Base-by-base conservation (phyloP, 2,797 vertebrate species). In the Notolabrus celidotus region DNA sequence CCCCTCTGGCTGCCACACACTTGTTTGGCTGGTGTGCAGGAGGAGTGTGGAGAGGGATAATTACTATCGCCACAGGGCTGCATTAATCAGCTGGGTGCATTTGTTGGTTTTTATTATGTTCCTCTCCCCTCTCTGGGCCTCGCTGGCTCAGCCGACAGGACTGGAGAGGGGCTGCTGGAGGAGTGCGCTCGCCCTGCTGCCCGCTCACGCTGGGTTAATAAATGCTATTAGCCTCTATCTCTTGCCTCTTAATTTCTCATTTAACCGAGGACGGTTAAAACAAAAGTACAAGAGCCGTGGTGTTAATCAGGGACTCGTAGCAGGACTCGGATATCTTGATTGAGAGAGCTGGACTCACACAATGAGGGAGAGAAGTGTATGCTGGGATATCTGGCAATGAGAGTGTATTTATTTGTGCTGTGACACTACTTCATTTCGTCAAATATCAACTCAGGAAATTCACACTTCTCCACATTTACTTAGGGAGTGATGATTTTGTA, bases 11-110 rank as follows among this genome's bases (percentile, higher is more conserved):
- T 79, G 81, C 69, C 70, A 66, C 80, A 74, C 69, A 78, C 86
- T 85, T 76, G 78, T 88, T 87, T 88, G 87, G 89, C 80, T 74
- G 68, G n/a, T 86, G 68, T 74, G 83, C 78, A 36, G 81, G 93
- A 91, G 94, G 94, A 95, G 95, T 94, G 86, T 90, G 89, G 90
- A 88, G 94, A 94, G 93, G 94, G 95, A 96, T 97, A 96, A 96
- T 97, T 97, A 94, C 95, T 95, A 95, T 95, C 94, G 95, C 96
- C 96, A 95, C 95, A 93, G 95, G 89, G 96, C 95, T 95, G 95
- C 95, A 90, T 95, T 95, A 94, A 96, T 94, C 95, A 94, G 95
- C 93, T 93, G 93, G 95, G 94, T 94, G 84, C 96, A 95, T 95
- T 95, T 95, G 95, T 95, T 96, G 94, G 93, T 92, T 94, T 96